Evolutionary conservation across 92 coral and sea anemone species (phyloP).

Genomic region (Anthopleura xanthogrammica): DNA sequence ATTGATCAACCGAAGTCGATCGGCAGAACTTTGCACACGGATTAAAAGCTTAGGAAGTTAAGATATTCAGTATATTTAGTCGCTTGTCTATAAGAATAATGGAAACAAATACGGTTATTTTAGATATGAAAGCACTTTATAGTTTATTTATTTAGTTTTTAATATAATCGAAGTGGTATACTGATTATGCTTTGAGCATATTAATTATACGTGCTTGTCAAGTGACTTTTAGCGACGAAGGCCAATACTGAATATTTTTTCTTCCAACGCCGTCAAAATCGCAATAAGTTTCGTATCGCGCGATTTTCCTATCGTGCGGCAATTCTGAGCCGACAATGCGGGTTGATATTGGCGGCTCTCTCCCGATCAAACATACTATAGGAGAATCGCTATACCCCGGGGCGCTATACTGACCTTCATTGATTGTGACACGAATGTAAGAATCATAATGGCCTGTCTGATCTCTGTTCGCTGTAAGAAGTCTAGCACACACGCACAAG

Average conservation of each 20-base stretch:
- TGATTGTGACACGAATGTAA: background rate
- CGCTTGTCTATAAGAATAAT: background rate
- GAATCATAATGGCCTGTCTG: no score
- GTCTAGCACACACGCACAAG: no score
- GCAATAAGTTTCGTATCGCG: no score
- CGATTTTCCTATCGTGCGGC: no score
- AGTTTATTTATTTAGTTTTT: background rate
- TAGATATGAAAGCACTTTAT: background rate
- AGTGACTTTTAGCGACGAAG: background rate
- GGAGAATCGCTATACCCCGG: no score
- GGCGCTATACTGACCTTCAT: background rate
- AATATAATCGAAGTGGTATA: background rate
- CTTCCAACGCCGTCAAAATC: no score
- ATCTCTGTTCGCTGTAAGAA: no score
- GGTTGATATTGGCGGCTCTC: no score
- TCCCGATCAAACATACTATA: no score
- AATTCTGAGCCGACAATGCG: no score
- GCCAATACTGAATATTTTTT: no score
- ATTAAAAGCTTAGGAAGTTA: background rate
- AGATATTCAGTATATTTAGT: background rate
- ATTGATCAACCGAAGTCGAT: background rate
- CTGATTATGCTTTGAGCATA: constrained; percentile 12
- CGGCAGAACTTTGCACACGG: background rate
- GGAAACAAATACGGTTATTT: background rate
- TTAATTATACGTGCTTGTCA: background rate